Evolutionary conservation across 2,113 vertebrate species (phyloP), one percentile per base, ranked within the genome.

Genomic region (Hylia prasina): DNA sequence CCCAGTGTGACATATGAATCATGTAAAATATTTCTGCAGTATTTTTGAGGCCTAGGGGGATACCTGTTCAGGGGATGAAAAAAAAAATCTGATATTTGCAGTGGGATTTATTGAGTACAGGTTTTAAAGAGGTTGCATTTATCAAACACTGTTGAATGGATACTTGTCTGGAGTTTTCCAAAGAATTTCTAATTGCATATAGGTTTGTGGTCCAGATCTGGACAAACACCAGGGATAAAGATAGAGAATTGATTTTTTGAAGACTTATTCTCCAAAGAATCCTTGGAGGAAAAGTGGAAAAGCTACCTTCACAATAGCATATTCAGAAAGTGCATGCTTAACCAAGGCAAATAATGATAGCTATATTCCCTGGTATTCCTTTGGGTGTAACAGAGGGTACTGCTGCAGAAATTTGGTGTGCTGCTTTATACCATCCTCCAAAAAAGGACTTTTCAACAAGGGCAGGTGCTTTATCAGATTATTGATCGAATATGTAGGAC

Each of bases 41-140:
- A 80, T 79, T 93, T 95, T 88, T 86, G 83, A 81, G 42, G 42
- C 78, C 72, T 91, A 68, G 13, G 15, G 84, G 45, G 16, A 93
- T 35, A 83, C 35, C 9, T 5, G 9, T 65, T 78, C 71, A 81
- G 23, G 94, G 10, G 31, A 57, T 81, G 40, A 56, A 93, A 93
- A 90, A 81, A 91, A 86, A 39, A 73, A 63, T 27, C 42, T 51
- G 22, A 39, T 80, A 77, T 80, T 88, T 90, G 30, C 64, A 88
- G 35, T 7, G n/a, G 27, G 68, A 93, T 84, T 90, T 83, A 88
- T 58, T 58, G n/a, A 75, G 25, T 35, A 44, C 8, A 75, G 9
- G 51, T 89, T 91, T 92, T 79, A 60, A 93, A 78, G 51, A 76
- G 23, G 12, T 20, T 76, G 18, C 28, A 84, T 86, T 88, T 94